phyloP scores from a whole-genome alignment of 2,888 invertebrate species.

The Dorcus parallelipipedus region DNA sequence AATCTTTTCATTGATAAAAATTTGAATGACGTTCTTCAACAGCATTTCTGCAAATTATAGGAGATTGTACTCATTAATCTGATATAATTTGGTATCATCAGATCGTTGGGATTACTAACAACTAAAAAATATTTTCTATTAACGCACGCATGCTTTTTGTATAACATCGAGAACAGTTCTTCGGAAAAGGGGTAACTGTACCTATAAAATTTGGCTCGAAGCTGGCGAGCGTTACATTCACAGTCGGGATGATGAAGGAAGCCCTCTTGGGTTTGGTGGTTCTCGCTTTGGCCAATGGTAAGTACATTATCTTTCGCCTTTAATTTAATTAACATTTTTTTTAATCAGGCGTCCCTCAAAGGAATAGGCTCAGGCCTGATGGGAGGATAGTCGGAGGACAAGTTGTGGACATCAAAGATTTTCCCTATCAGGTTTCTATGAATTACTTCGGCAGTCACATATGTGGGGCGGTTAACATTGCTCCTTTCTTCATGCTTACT shows the following conservation, averaged over 20 bases:
- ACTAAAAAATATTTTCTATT: no score
- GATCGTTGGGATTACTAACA: no score
- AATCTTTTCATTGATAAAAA: no score
- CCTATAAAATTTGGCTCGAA: no score
- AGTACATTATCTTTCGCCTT: not conserved
- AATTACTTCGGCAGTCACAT: constrained; percentile 51
- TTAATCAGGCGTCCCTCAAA: not conserved
- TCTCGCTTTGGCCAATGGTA: not conserved
- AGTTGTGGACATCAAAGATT: constrained; percentile 50
- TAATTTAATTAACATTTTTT: not conserved
- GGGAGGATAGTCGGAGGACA: constrained; percentile 49
- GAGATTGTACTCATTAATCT: no score
- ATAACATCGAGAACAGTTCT: no score
- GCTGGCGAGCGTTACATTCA: not conserved
- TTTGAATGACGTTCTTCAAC: no score
- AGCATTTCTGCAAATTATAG: no score
- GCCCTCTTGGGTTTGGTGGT: not conserved
- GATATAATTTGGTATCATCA: no score
- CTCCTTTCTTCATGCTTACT: constrained; percentile 50
- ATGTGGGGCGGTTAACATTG: constrained; percentile 55
- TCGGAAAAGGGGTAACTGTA: no score
- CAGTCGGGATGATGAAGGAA: not conserved
- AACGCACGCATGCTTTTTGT: no score
- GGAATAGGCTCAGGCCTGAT: constrained; percentile 37
- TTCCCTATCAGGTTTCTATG: constrained; percentile 57